These are phyloP conservation scores for Irena cyanogastra DNA, from an alignment of 2,113 vertebrate genomes.

Conservation along the genomic window DNA sequence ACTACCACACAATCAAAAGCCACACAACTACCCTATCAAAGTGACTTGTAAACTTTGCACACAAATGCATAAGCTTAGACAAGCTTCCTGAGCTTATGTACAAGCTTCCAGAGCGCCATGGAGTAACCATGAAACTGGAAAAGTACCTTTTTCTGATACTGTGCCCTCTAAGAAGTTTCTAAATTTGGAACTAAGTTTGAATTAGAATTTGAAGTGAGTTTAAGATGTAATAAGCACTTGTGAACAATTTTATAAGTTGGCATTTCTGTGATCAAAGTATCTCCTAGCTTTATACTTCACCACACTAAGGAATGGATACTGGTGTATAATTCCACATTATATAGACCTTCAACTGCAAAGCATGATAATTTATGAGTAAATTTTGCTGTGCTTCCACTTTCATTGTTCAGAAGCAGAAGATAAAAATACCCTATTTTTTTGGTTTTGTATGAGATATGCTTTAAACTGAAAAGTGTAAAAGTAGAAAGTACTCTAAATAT, in stretches of 20 bases:
- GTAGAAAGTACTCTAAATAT: background rate
- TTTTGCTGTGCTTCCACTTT: background rate
- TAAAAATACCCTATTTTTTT: background rate
- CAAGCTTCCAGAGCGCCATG: background rate
- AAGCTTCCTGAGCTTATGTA: too few species aligned
- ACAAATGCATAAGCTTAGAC: background rate
- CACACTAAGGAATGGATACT: background rate
- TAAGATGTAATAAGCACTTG: background rate
- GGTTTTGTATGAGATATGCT: background rate
- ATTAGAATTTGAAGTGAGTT: background rate
- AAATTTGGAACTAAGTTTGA: background rate
- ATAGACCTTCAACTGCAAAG: background rate
- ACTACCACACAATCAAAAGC: background rate
- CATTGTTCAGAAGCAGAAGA: background rate
- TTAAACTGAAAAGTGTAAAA: background rate
- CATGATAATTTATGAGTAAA: background rate
- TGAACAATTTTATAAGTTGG: background rate
- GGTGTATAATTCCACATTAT: background rate
- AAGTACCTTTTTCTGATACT: background rate
- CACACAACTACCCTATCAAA: background rate
- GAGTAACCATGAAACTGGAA: background rate
- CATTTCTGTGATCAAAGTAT: background rate
- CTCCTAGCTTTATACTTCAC: background rate
- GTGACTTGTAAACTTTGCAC: background rate
- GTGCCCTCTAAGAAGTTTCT: background rate